Evolutionary conservation across 1,140 invertebrate species (phyloP), one percentile per base, ranked within the genome.

Genomic region (Anthonomus grandis): DNA sequence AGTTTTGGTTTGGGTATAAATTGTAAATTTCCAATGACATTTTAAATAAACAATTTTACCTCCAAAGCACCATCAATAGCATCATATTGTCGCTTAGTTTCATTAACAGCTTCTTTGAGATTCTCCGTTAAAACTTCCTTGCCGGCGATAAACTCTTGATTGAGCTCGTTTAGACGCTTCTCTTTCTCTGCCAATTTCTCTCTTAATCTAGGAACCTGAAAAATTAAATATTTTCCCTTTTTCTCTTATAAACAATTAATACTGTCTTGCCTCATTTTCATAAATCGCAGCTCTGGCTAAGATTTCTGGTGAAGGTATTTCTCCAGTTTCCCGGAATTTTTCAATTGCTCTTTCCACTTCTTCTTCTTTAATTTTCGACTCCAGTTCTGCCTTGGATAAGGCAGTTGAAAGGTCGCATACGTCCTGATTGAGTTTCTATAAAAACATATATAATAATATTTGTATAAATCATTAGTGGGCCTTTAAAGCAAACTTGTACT

Each of bases 401-500:
- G 77, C 66, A 3, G 76, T 78, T 50, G 76, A 78, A 53, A 79
- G 64, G 55, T 75, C 76, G 62, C 77, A 79, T 45, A 79, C 76
- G 59, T 79, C 77, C 69, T 79, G 75, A 64, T 77, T 79, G 31
- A 78, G 64, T 60, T 76, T 76, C 76, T 78, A 58, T 46, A 65
- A 57, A 51, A 44, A 18, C 5, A 22, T 34, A 23, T 38, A 22
- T 13, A 45, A 41, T 41, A 18, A 13, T 9, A 41, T 4, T 17
- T 9, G 19, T 18, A n/a, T 2, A 41, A 41, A 41, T 41, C 4
- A n/a, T n/a, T 4, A 1, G 9, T 4, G 38, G 19, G 9, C 12
- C 19, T 34, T 34, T 13, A 34, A 34, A 34, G 13, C 10, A 34
- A 2, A 34, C 31, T 34, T 34, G 10, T 34, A 34, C 10, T 10